A percentile compares a stretch with the other conserved stretches of the same genome.
Conservation (phyloP, 2,888 invertebrate genomes). For the Nemoura dubitans region DNA sequence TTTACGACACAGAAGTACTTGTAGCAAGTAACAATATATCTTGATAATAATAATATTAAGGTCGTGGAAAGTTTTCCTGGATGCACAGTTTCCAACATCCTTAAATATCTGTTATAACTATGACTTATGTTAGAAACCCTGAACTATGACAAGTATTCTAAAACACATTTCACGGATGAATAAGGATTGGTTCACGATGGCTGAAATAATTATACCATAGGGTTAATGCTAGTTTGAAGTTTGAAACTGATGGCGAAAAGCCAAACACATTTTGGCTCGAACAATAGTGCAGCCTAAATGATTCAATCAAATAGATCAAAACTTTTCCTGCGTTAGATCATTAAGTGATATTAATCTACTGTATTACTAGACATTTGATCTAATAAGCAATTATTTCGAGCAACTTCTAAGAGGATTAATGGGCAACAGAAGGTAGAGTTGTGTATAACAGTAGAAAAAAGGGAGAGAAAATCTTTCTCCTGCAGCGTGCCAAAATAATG, state of each 20-base stretch:
- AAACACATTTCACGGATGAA: slow-evolving; percentile 26
- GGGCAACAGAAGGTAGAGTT: not conserved
- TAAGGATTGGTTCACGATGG: slow-evolving; percentile 7
- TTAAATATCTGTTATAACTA: no score
- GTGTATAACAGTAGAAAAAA: not conserved
- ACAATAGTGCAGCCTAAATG: slow-evolving; percentile 24
- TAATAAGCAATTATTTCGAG: slow-evolving; percentile 17
- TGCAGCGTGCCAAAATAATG: not conserved
- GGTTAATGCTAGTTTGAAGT: slow-evolving; percentile 32
- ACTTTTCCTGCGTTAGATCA: not conserved
- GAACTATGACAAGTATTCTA: slow-evolving; percentile 15
- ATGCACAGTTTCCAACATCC: no score
- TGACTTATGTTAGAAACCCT: not conserved
- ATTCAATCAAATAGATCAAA: slow-evolving; percentile 21
- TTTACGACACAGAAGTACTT: no score
- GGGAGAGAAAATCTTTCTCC: not conserved
- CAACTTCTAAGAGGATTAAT: not conserved
- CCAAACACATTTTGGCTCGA: slow-evolving; percentile 27
- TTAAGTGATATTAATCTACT: slow-evolving; percentile 26
- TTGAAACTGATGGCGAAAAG: slow-evolving; percentile 15
- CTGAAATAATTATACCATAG: slow-evolving; percentile 32
- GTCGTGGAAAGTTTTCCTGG: no score
- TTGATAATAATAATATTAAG: no score
- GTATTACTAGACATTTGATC: not conserved
- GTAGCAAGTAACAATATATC: no score